These are phyloP conservation scores for Alces alces DNA, from an alignment of 2,113 vertebrate genomes.

Conservation along the genomic window DNA sequence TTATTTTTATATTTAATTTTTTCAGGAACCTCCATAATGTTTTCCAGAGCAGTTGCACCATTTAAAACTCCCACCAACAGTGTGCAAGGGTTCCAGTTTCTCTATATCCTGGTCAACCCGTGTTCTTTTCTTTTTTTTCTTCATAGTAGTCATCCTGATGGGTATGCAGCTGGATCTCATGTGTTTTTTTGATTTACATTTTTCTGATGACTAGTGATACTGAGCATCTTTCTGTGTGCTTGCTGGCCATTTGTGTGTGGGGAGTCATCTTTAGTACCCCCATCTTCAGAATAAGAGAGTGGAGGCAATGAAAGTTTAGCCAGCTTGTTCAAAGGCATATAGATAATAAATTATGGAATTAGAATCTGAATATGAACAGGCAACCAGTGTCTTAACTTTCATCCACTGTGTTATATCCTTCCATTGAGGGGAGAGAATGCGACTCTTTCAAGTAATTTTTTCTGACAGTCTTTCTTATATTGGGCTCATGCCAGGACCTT, in stretches of 20 bases:
- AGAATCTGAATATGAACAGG: neutral
- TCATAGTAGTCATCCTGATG: neutral
- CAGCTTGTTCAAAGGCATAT: neutral
- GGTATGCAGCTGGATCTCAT: neutral
- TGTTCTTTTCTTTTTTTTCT: neutral
- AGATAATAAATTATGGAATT: neutral
- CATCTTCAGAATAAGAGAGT: neutral
- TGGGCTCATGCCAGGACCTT: neutral
- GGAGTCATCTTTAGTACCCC: neutral
- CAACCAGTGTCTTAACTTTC: neutral
- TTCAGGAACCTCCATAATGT: neutral
- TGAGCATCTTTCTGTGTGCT: accelerated
- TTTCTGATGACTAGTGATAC: neutral
- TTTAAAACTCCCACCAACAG: neutral
- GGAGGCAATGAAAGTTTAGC: neutral
- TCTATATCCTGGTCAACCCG: neutral
- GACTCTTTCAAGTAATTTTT: neutral
- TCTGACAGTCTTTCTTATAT: neutral
- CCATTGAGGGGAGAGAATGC: neutral
- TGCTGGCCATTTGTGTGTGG: neutral
- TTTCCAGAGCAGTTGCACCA: accelerated
- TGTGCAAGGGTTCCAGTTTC: accelerated
- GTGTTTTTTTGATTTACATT: neutral
- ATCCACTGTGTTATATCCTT: accelerated
- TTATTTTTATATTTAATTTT: neutral